A percentile compares a stretch with the other conserved stretches of the same genome.
phyloP scores from a whole-genome alignment of 2,888 invertebrate species.

The Portevinia maculata region DNA sequence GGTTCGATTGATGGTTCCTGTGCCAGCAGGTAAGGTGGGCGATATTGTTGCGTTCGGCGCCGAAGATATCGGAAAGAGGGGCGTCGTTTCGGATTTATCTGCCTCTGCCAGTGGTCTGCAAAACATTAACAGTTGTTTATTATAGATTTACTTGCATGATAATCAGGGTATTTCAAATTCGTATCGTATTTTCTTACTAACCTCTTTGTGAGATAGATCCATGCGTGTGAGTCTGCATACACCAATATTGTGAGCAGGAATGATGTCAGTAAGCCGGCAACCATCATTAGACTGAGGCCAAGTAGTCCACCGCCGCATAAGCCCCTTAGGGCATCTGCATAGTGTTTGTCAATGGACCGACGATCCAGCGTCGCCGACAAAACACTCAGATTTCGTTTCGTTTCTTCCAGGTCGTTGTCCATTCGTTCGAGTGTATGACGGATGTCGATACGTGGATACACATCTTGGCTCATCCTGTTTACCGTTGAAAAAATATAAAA shows the following conservation, averaged over 20 bases:
- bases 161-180: too few relatives aligned
- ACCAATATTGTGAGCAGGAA: constrained; percentile 95
- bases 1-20: constrained; percentile 82
- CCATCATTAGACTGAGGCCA: constrained; percentile 92
- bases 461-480: constrained; percentile 81
- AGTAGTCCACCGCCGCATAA: constrained; percentile 92
- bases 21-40: constrained; percentile 80
- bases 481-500: constrained; percentile 21
- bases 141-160: too few relatives aligned
- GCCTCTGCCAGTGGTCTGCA: constrained; percentile 79
- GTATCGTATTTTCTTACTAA: too few relatives aligned
- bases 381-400: constrained; percentile 82
- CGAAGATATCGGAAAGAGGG: constrained; percentile 81
- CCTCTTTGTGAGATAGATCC: constrained; percentile 97
- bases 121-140: too few relatives aligned
- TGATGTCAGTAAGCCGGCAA: constrained; percentile 94
- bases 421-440: constrained; percentile 80
- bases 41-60: constrained; percentile 81
- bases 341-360: constrained; percentile 91
- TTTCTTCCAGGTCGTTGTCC: constrained; percentile 81
- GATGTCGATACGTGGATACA: constrained; percentile 82
- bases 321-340: constrained; percentile 90
- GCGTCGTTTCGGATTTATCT: constrained; percentile 83
- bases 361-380: constrained; percentile 90
- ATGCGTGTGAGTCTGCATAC: constrained; percentile 97